Evolutionary conservation across 2,113 vertebrate genomes (phyloP), one percentile per base, ranked within the genome.

Genomic region (Strix aluco): DNA sequence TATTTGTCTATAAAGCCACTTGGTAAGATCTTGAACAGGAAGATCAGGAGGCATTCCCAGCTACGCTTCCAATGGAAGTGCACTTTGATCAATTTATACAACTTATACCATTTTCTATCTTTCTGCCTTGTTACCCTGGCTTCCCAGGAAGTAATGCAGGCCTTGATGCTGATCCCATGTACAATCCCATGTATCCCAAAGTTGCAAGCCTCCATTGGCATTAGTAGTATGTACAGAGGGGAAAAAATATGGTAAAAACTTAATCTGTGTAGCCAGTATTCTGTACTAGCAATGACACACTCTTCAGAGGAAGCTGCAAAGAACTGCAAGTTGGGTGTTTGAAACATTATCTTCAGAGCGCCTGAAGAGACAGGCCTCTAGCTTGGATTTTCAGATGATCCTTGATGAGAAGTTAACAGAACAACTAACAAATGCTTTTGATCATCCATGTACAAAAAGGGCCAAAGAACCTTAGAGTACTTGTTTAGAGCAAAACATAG

Each of bases 201-300:
- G 87, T 15, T 1, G 40, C 71, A 86, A 78, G 3, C 26, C 81
- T 62, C 29, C 38, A 47, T 2, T 44, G n/a, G 16, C 38, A 74
- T 49, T n/a, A 61, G 42, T 54, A 82, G 6, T 30, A 36, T 30
- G 23, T 6, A 40, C 0, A 2, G 26, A 18, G 10, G 3, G 5
- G 8, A 2, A 2, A 2, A 2, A 2, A 40, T 14, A 3, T 4
- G 25, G 63, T 0, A 27, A 62, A 59, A 69, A 21, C 10, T 27
- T 58, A 16, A 10, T 47, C 18, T 47, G 1, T 54, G 20, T 34
- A 74, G 34, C 21, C 55, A 74, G 9, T 51, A n/a, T 55, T 86
- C 79, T 55, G 19, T 55, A 22, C 10, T 25, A 78, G 13, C 32
- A 93, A 14, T 36, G 25, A 11, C 21, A 74, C 5, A 7, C 74